Percentiles rank a stretch among this genome's conserved stretches.
Evolutionary conservation across 2,113 vertebrate genomes (phyloP).

Genomic region (Cettia cetti): DNA sequence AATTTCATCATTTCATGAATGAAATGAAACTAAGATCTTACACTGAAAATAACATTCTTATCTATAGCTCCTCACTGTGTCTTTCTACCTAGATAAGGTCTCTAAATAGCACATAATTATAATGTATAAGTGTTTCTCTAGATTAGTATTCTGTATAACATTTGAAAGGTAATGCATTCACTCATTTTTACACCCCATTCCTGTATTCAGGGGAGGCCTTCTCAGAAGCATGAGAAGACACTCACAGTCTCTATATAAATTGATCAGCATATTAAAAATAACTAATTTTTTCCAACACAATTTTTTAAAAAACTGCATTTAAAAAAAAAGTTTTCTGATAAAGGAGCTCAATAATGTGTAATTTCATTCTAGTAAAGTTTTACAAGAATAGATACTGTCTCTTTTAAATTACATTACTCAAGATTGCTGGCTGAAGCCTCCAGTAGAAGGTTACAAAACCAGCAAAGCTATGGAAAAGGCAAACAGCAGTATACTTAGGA

Average conservation of each 20-base stretch:
- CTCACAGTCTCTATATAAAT: not conserved
- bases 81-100: not conserved
- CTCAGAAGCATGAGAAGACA: not conserved
- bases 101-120: constrained; percentile 26
- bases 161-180: constrained; percentile 5
- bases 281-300: not conserved
- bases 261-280: not conserved
- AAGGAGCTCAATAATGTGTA: not conserved
- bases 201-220: not conserved
- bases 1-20: not conserved
- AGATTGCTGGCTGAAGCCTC: not conserved
- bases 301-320: too few relatives aligned
- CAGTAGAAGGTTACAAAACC: not conserved
- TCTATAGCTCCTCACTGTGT: not conserved
- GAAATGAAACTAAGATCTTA: not conserved
- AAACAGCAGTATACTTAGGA: not conserved
- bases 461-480: not conserved
- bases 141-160: not conserved
- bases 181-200: not conserved
- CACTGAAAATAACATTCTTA: constrained; percentile 16
- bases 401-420: not conserved
- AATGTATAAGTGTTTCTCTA: not conserved
- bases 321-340: constrained; percentile 39
- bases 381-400: not conserved
- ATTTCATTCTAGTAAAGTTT: constrained; percentile 1